phyloP scores from a whole-genome alignment of 2,888 invertebrate genomes.

The Mythimna lalbum region DNA sequence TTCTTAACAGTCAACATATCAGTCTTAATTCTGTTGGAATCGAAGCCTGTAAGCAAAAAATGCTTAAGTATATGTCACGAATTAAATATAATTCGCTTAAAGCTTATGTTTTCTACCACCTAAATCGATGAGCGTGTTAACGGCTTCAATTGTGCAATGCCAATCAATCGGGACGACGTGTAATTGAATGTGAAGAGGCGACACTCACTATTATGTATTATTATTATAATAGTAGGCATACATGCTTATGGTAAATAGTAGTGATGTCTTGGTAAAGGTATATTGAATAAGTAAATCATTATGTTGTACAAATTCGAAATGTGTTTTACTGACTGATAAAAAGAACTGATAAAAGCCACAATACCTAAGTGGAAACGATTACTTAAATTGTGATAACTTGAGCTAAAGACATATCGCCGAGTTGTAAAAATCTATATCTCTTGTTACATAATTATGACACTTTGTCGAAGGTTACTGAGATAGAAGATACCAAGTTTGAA shows the following conservation, averaged over 20 bases:
- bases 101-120: slow-evolving; percentile 26
- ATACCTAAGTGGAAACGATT: too few species aligned
- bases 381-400: too few species aligned
- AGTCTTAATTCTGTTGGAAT: too few species aligned
- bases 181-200: slow-evolving; percentile 73
- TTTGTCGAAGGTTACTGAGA: too few species aligned
- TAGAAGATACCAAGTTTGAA: neutral
- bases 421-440: too few species aligned
- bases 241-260: neutral
- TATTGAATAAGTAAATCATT: neutral
- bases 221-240: slow-evolving; percentile 39
- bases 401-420: too few species aligned
- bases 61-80: too few species aligned
- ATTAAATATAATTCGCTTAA: neutral
- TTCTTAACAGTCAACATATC: too few species aligned
- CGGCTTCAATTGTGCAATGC: slow-evolving; percentile 79
- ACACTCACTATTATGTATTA: slow-evolving; percentile 51
- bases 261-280: neutral
- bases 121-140: slow-evolving; percentile 55
- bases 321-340: too few species aligned
- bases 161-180: slow-evolving; percentile 72
- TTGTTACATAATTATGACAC: too few species aligned
- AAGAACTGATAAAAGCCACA: neutral
- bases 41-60: too few species aligned
- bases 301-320: neutral